Evolutionary conservation across 35 echinoderm and acorn worm genomes (phyloP), one percentile per base, ranked within the genome.

Genomic region (Ophioderma brevispina): DNA sequence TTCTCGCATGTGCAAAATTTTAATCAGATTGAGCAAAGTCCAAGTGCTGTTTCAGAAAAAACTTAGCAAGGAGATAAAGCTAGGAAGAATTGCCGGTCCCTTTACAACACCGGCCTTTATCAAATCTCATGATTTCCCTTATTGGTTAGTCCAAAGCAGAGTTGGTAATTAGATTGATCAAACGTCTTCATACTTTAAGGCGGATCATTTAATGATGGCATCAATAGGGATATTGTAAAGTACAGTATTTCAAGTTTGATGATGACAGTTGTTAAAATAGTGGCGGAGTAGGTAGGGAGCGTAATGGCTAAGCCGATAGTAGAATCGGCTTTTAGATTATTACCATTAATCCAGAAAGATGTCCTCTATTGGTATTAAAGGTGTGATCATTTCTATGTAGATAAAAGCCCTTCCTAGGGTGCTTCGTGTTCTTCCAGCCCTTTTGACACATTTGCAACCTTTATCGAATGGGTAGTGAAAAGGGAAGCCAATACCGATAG

Each of bases 11-110:
- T 75, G 33, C 1, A 10, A n/a, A 87, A 87, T 77, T 36, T 87
- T 0, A 52, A 35, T 19, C 79, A 64, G 21, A 75, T 78, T 32
- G n/a, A 76, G 3, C 18, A 33, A 52, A 13, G 33, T 42, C 34
- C 86, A 64, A 13, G 38, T 4, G 11, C 11, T 79, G 21, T 64
- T 75, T 1, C 30, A 32, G 31, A 31, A 63, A n/a, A n/a, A 84
- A 55, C 33, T 84, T 8, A 50, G 14, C 1, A 84, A 84, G 32
- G 81, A 84, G 32, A 34, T 50, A 17, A 15, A 55, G 10, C 46
- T 84, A 55, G 31, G 34, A 28, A 31, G 84, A 6, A 87, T 87
- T 28, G 84, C 84, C 6, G 84, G 84, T 1, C 84, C 50, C 4
- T 87, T 87, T 41, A 5, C 59, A 23, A 1, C 11, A n/a, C 1